Percentiles rank a stretch among this genome's conserved stretches.
These are phyloP conservation scores for Metaphire vulgaris DNA, from an alignment of 1,140 invertebrate genomes.

Conservation along the genomic window DNA sequence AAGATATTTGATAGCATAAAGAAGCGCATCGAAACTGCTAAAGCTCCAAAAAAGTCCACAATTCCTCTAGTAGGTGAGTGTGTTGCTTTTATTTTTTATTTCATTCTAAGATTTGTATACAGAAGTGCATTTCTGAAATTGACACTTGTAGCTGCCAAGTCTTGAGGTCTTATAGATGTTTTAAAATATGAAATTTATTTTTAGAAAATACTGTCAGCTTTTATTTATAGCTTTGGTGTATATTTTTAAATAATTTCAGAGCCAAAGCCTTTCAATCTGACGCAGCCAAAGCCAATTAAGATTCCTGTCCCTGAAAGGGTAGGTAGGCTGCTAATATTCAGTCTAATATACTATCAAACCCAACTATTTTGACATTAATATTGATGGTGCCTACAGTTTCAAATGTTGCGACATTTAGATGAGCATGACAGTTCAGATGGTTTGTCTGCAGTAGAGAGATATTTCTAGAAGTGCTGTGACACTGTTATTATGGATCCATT, in stretches of 20 bases:
- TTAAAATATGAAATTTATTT: no score
- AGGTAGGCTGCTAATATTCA: no score
- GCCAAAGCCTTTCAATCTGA: neutral
- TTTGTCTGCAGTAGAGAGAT: neutral
- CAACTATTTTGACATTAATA: no score
- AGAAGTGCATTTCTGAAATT: no score
- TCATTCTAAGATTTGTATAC: no score
- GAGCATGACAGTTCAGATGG: neutral
- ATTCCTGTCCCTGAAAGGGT: neutral
- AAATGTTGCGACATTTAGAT: neutral
- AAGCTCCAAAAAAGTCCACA: neutral
- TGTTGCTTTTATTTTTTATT: no score
- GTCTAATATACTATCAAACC: no score
- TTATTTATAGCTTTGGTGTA: neutral
- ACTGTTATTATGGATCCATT: no score
- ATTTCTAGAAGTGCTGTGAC: no score
- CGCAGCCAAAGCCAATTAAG: neutral
- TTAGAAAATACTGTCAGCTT: neutral
- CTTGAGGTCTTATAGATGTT: no score
- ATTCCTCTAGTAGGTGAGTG: neutral
- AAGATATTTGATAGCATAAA: neutral
- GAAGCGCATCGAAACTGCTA: neutral
- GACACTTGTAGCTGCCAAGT: no score
- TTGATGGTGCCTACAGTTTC: neutral
- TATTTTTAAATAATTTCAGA: neutral